phyloP scores from a whole-genome alignment of 2,113 vertebrate genomes.

The Salvelinus fontinalis region DNA sequence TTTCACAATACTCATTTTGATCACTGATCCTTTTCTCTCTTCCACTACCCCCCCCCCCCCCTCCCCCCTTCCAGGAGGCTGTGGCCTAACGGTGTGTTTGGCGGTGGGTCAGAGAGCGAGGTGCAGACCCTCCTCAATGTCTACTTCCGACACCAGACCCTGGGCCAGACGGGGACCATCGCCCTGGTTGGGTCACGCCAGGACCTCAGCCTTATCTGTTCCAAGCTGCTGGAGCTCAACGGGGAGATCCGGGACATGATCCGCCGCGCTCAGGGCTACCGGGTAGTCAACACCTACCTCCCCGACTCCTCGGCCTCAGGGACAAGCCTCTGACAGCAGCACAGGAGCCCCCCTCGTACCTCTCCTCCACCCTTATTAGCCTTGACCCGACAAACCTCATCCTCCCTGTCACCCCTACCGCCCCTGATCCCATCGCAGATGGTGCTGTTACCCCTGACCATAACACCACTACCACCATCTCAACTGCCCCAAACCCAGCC shows the following conservation, averaged over 20 bases:
- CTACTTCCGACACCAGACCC: slow-evolving; percentile 96
- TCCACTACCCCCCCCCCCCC: not conserved
- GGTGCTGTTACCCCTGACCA: not conserved
- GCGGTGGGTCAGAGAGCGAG: slow-evolving; percentile 90
- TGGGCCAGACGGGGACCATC: slow-evolving; percentile 96
- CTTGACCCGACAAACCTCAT: slow-evolving; percentile 32
- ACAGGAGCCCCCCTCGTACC: slow-evolving; percentile 66
- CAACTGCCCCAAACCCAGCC: slow-evolving; percentile 47
- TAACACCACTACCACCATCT: slow-evolving; percentile 27
- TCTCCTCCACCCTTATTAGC: slow-evolving; percentile 44
- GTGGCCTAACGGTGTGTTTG: slow-evolving; percentile 96
- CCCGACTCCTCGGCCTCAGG: slow-evolving; percentile 90
- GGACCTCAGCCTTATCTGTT: slow-evolving; percentile 92
- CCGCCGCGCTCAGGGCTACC: slow-evolving; percentile 91
- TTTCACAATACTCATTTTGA: not conserved
- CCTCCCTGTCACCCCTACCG: not conserved
- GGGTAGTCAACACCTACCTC: slow-evolving; percentile 90
- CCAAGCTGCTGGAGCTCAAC: slow-evolving; percentile 95
- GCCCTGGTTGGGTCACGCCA: slow-evolving; percentile 96
- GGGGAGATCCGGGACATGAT: slow-evolving; percentile 98
- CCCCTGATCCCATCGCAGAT: not conserved
- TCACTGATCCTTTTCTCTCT: not conserved
- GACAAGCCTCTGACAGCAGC: slow-evolving; percentile 97
- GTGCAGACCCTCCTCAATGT: slow-evolving; percentile 97
- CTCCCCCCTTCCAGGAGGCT: slow-evolving; percentile 76